Percentiles rank a stretch among this genome's conserved stretches.
Conservation (phyloP, 2,888 invertebrate species). For the Venustoraphidia nigricollis region DNA sequence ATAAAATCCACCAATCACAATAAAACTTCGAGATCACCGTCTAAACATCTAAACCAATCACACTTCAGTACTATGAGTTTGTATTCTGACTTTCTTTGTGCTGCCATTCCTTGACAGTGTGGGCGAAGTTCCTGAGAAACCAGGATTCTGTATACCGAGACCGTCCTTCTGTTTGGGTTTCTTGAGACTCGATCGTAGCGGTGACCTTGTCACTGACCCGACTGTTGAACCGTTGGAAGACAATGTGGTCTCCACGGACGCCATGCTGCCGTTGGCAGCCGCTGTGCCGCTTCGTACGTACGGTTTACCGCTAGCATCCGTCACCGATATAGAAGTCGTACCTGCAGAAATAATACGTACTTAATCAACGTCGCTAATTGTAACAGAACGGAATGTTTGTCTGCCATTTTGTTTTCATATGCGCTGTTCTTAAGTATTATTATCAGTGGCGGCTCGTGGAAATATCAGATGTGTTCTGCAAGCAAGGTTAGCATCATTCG, state of each 20-base stretch:
- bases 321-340: constrained; percentile 51
- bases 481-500: too few relatives aligned
- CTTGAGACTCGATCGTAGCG: constrained; percentile 67
- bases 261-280: constrained; percentile 37
- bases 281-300: constrained; percentile 46
- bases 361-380: too few relatives aligned
- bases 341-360: constrained; percentile 31
- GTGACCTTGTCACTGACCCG: constrained; percentile 38
- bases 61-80: constrained; percentile 83
- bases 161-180: constrained; percentile 56
- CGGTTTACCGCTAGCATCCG: constrained; percentile 74
- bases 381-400: too few relatives aligned
- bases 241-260: constrained; percentile 57
- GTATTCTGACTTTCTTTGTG: constrained; percentile 81
- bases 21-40: too few relatives aligned
- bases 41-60: constrained; percentile 22
- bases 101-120: constrained; percentile 71
- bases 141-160: constrained; percentile 76
- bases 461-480: too few relatives aligned
- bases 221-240: constrained; percentile 37
- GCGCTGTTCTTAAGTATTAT: too few relatives aligned
- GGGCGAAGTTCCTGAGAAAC: constrained; percentile 70
- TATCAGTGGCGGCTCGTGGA: too few relatives aligned
- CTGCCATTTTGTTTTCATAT: too few relatives aligned
- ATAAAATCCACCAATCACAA: too few relatives aligned